A percentile compares a stretch with the other conserved stretches of the same genome.
These are phyloP conservation scores for Cephus spinipes DNA, from an alignment of 2,888 invertebrate genomes.

Conservation along the genomic window DNA sequence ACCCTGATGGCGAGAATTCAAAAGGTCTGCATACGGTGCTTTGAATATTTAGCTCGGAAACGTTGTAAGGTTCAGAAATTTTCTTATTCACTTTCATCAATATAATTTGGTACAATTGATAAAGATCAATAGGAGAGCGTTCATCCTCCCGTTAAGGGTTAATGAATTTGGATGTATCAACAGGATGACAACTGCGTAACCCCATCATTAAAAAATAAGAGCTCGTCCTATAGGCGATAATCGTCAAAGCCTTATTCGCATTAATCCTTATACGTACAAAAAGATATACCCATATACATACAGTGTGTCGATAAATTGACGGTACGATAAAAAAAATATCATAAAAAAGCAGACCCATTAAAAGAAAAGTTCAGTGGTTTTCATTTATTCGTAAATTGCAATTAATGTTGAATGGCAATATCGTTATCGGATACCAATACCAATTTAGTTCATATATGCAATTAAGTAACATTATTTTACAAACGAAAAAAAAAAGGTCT, in stretches of 20 bases:
- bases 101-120: not conserved
- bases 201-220: too few relatives aligned
- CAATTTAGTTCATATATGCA: not conserved
- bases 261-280: not conserved
- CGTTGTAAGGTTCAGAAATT: not conserved
- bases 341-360: not conserved
- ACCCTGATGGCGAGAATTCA: not conserved
- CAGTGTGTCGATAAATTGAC: not conserved
- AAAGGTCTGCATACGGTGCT: not conserved
- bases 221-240: too few relatives aligned
- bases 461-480: not conserved
- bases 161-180: not conserved
- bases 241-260: not conserved
- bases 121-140: too few relatives aligned
- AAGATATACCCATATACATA: not conserved
- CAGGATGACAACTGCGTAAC: not conserved
- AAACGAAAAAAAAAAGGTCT: not conserved
- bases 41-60: not conserved
- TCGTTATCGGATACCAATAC: not conserved
- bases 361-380: not conserved
- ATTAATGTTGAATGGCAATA: not conserved
- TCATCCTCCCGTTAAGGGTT: not conserved
- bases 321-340: not conserved
- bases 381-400: not conserved
- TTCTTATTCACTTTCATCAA: not conserved